Base-by-base conservation (phyloP, 1,140 invertebrate genomes). In the Ips nitidus region DNA sequence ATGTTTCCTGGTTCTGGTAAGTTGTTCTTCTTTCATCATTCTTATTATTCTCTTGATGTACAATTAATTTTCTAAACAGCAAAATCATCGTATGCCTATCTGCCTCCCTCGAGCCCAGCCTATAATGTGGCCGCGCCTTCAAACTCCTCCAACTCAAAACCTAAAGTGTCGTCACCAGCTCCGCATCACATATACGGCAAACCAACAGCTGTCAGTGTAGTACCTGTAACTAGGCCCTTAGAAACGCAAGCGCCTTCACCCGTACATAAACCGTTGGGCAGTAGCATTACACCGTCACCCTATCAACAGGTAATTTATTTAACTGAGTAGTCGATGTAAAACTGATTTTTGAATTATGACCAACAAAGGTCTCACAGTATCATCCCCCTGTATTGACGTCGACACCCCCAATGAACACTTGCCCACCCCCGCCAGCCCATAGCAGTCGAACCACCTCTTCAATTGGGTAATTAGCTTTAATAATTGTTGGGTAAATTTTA, bases 131-230 rank as follows among this genome's bases (percentile, higher is more conserved):
- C 71, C 3, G 47, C 72, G 57, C 70, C 75, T 4, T 61, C 73
- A 5, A 67, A 42, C 8, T 69, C 70, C 3, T 65, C 71, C n/a
- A 74, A 82, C 8, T 83, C 84, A 0, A 91, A 91, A 75, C 87
- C 89, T 1, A 91, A 91, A 82, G 90, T 92, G 6, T 90, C 87
- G 72, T 91, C 89, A 77, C 91, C 91, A 2, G 89, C 90, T 58
- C 89, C 90, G n/a, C 88, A 87, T 50, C 89, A 93, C 71, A 88
- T 92, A 64, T 91, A 91, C 76, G 87, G 89, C 2, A 91, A 90
- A 79, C 89, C 89, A 4, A 85, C 84, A 70, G 85, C 86, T 75
- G 83, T 87, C 79, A 78, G 85, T 72, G 83, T 89, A 73, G 84
- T 88, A 70, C 84, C 87, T 69, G 81, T 88, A 64, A 71, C 78